Evolutionary conservation across 2,888 invertebrate species (phyloP), one percentile per base, ranked within the genome.

Genomic region (Apodemia duryi): DNA sequence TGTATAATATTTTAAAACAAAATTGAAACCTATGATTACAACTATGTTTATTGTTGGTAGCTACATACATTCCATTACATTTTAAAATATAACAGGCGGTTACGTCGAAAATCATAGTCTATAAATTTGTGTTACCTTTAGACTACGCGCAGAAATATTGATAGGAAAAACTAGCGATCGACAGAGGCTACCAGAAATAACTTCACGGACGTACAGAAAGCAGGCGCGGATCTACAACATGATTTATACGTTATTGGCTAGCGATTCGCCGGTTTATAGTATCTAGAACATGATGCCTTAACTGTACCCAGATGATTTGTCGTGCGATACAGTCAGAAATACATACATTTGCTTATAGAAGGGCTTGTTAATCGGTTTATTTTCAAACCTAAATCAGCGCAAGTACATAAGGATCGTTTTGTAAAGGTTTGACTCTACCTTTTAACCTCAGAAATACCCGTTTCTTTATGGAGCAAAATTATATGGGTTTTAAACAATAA

Each of bases 141-240:
- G 72, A 74, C 76, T 73, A 73, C 74, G 77, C 74, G 77, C 76
- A 74, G 77, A 81, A 82, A 77, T 84, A 85, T 84, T 80, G 78
- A 84, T 86, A 83, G 80, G 79, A 81, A 74, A 81, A 84, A 77
- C 79, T 76, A 78, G 79, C 77, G 77, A 57, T 57, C 57, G 75
- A 70, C 70, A 68, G 72, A 69, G 73, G 74, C 77, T 78, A 77
- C 77, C 82, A 76, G 85, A 90, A 91, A 91, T 89, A 90, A 88
- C 82, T 79, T 76, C 79, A 83, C 77, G 81, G 82, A 88, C 82
- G 77, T 86, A 91, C 90, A 91, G 83, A 89, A 90, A 90, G 81
- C 91, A 91, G 90, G 84, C 86, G 82, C 85, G 75, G 83, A 79
- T 81, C 83, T 79, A 79, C 82, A 77, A 73, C 77, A 82, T 88